These are phyloP conservation scores for Neoaliturus tenellus DNA, from an alignment of 2,888 invertebrate species.

Conservation along the genomic window DNA sequence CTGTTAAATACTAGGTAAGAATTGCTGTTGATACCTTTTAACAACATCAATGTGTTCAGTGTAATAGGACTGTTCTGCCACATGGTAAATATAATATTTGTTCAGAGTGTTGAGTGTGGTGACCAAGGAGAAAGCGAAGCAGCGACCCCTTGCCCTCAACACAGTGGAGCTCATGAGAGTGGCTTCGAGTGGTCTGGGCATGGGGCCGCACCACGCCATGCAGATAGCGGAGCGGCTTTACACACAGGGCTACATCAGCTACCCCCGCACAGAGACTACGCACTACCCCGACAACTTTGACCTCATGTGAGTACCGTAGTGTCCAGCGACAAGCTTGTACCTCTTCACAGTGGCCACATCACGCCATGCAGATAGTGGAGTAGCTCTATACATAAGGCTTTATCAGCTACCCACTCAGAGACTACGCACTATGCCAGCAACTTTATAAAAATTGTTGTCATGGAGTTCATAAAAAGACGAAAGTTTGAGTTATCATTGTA, in stretches of 20 bases:
- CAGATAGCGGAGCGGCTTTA: conserved; percentile 94
- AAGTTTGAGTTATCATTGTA: too few species aligned
- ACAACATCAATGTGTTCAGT: too few species aligned
- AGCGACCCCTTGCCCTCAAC: conserved; percentile 94
- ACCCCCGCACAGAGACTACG: conserved; percentile 99
- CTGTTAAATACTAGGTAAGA: too few species aligned
- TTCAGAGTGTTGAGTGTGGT: conserved; percentile 84
- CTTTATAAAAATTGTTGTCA: too few species aligned
- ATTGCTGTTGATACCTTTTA: too few species aligned
- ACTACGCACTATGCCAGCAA: conserved; percentile 97
- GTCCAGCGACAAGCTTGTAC: background rate
- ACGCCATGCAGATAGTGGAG: conserved; percentile 95
- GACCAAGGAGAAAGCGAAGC: conserved; percentile 91
- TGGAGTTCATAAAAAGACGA: too few species aligned
- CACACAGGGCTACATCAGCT: conserved; percentile 98
- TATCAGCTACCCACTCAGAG: conserved; percentile 99
- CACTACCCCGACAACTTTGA: conserved; percentile 97
- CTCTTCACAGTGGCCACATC: too few species aligned
- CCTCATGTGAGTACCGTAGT: conserved; percentile 78
- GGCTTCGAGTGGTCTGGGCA: conserved; percentile 93
- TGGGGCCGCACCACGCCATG: conserved; percentile 96
- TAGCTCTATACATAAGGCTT: conserved; percentile 97
- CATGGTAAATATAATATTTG: too few species aligned
- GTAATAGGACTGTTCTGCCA: too few species aligned
- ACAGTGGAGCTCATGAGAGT: conserved; percentile 97